phyloP scores from a whole-genome alignment of 2,888 invertebrate genomes.

The Drosophila robusta region DNA sequence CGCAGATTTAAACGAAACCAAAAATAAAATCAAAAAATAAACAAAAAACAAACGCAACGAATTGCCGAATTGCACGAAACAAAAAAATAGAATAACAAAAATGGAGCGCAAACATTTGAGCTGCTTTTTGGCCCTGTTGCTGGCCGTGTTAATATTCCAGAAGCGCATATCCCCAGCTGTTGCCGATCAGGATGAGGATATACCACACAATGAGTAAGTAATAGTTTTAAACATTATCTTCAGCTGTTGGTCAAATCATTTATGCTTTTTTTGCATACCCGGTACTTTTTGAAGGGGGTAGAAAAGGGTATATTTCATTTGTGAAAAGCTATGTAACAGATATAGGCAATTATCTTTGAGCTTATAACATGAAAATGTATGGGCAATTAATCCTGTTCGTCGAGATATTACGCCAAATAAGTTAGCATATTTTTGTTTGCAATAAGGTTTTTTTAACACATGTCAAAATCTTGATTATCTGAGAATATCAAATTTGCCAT shows the following conservation, averaged over 20 bases:
- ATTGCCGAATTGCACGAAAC: slow-evolving; percentile 19
- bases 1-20: slow-evolving; percentile 48
- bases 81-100: slow-evolving; percentile 19
- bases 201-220: slow-evolving; percentile 95
- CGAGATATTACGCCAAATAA: too few species aligned
- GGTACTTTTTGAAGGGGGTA: background rate
- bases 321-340: too few species aligned
- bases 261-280: background rate
- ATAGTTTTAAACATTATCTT: slow-evolving; percentile 11
- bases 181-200: slow-evolving; percentile 93
- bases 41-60: slow-evolving; percentile 14
- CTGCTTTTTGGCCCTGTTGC: slow-evolving; percentile 79
- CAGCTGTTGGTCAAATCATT: slow-evolving; percentile 9
- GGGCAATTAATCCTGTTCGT: too few species aligned
- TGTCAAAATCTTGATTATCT: too few species aligned
- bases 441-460: too few species aligned
- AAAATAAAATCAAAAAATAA: slow-evolving; percentile 18
- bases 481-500: too few species aligned
- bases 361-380: too few species aligned
- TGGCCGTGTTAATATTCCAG: slow-evolving; percentile 80
- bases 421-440: too few species aligned
- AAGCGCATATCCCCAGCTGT: slow-evolving; percentile 75
- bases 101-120: slow-evolving; percentile 79
- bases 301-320: too few species aligned
- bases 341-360: too few species aligned